Evolutionary conservation across 1,140 invertebrate genomes (phyloP).

Genomic region (Anagrus nilaparvatae): DNA sequence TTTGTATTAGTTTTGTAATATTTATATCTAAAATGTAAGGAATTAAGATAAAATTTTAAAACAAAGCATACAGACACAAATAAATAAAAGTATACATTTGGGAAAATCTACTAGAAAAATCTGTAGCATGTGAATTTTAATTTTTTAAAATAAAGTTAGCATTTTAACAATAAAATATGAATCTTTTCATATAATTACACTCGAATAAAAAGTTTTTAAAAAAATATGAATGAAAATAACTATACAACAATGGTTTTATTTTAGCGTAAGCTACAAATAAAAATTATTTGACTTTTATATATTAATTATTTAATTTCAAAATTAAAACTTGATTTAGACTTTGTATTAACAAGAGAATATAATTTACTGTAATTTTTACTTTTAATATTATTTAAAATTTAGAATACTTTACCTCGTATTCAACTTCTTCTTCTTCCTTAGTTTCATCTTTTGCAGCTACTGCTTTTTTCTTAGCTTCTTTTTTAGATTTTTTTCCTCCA

Average conservation of each 20-base stretch:
- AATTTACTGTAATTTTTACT: background rate
- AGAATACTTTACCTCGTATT: slow-evolving; percentile 30
- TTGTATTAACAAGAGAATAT: background rate
- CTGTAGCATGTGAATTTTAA: too few species aligned
- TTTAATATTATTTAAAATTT: background rate
- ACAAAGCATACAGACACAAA: too few species aligned
- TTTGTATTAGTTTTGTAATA: too few species aligned
- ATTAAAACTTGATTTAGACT: background rate
- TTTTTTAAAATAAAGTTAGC: too few species aligned
- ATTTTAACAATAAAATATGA: too few species aligned
- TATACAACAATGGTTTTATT: background rate
- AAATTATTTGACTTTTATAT: background rate
- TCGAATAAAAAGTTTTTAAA: background rate
- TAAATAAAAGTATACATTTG: too few species aligned
- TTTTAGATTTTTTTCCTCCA: slow-evolving; percentile 13
- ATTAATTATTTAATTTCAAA: background rate
- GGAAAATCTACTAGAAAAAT: too few species aligned
- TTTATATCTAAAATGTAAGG: too few species aligned
- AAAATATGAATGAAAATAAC: slow-evolving; percentile 4
- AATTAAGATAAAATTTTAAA: too few species aligned
- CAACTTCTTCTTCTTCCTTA: slow-evolving; percentile 20
- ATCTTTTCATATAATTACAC: background rate
- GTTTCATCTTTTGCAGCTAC: slow-evolving; percentile 18
- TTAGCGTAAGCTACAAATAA: background rate
- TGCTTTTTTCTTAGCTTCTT: slow-evolving; percentile 19